phyloP scores from a whole-genome alignment of 2,888 invertebrate genomes.

The Linyphia triangularis region DNA sequence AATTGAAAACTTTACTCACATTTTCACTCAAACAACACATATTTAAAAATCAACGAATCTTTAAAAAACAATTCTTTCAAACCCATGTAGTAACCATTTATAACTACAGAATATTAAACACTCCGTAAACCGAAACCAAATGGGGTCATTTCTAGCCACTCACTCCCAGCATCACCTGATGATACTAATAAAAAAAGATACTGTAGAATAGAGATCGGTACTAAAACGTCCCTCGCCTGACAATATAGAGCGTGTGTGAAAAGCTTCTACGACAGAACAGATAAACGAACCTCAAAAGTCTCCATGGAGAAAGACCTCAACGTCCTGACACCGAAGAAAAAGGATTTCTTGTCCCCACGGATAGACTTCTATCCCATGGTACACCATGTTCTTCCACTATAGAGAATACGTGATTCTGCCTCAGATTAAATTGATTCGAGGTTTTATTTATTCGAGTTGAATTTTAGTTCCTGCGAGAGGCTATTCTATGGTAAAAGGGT shows the following conservation, averaged over 20 bases:
- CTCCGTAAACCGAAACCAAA: background rate
- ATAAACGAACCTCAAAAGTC: background rate
- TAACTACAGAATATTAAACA: background rate
- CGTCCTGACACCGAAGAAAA: background rate
- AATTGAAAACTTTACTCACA: too few relatives aligned
- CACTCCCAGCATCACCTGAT: background rate
- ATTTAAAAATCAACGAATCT: too few relatives aligned
- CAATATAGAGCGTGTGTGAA: background rate
- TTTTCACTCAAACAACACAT: too few relatives aligned
- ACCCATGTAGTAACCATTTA: too few relatives aligned
- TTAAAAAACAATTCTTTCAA: too few relatives aligned
- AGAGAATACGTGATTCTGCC: background rate
- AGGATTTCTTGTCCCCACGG: background rate
- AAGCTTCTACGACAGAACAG: too few relatives aligned
- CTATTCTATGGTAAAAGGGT: background rate
- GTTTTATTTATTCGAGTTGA: background rate
- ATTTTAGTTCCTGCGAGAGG: background rate
- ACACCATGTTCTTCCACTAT: background rate
- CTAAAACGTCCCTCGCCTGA: background rate
- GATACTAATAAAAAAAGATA: background rate
- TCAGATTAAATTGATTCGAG: background rate
- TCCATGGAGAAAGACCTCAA: background rate
- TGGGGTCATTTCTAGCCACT: background rate
- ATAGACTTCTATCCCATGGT: background rate
- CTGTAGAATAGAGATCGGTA: background rate